These are phyloP conservation scores for Nematostella vectensis DNA, from an alignment of 92 coral and sea anemone species.

Conservation along the genomic window DNA sequence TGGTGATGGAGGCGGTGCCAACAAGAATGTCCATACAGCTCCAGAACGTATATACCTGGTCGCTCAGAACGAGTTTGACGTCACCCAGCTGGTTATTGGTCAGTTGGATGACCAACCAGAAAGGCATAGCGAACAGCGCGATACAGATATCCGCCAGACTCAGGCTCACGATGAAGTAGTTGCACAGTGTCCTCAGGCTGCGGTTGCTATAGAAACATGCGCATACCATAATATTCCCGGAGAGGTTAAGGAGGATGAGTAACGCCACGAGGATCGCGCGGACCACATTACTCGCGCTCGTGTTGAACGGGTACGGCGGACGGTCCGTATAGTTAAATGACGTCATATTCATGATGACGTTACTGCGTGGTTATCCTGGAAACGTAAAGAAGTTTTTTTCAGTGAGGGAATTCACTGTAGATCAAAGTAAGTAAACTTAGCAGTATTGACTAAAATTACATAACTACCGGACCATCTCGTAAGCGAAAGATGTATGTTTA, in stretches of 20 bases:
- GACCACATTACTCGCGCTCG: constrained; percentile 51
- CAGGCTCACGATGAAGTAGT: constrained; percentile 87
- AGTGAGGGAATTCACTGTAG: too few species aligned
- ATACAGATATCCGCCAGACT: constrained; percentile 81
- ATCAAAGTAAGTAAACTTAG: too few species aligned
- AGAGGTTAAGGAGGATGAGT: constrained; percentile 59
- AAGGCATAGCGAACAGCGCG: constrained; percentile 87
- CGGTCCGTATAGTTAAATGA: constrained; percentile 1
- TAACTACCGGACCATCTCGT: too few species aligned
- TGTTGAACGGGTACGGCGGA: constrained; percentile 17
- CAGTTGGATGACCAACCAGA: constrained; percentile 68
- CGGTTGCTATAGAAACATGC: constrained; percentile 69
- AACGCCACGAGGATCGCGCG: constrained; percentile 71
- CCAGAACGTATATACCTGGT: constrained; percentile 45
- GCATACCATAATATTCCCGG: constrained; percentile 72
- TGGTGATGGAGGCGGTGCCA: constrained; percentile 78
- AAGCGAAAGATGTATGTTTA: too few species aligned
- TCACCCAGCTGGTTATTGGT: constrained; percentile 33
- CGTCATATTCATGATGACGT: constrained; percentile 36
- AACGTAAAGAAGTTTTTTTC: not conserved
- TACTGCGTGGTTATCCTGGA: not conserved
- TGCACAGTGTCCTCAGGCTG: constrained; percentile 76
- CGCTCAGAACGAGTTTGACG: constrained; percentile 15
- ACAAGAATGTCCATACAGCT: constrained; percentile 67
- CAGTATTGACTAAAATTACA: too few species aligned